Percentiles rank a stretch among this genome's conserved stretches.
Evolutionary conservation across 2,888 invertebrate genomes (phyloP).

Genomic region (Clistopyga incitator): DNA sequence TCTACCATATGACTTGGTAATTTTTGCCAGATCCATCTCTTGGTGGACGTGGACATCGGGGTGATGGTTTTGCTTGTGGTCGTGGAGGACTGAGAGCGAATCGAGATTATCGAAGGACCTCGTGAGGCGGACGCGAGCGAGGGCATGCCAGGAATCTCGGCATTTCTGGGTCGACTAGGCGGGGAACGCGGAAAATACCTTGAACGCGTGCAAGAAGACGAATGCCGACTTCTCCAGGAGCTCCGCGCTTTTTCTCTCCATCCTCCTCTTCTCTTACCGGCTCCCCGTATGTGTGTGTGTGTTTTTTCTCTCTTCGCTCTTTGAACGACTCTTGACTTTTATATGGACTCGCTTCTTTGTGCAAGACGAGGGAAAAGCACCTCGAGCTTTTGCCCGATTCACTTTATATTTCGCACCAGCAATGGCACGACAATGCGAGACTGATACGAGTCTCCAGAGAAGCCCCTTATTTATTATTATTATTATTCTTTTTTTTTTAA

Average conservation of each 20-base stretch:
- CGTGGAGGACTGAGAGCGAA: constrained; percentile 60
- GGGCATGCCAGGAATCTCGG: constrained; percentile 70
- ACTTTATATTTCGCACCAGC: constrained; percentile 20
- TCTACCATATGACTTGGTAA: too few species aligned
- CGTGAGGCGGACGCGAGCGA: constrained; percentile 33
- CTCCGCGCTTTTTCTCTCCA: constrained; percentile 14
- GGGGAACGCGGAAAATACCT: constrained; percentile 50
- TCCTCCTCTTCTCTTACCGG: neutral
- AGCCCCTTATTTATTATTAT: neutral
- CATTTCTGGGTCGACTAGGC: constrained; percentile 71
- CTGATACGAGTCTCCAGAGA: constrained; percentile 15
- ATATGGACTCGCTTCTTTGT: constrained; percentile 26
- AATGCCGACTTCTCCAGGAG: constrained; percentile 28
- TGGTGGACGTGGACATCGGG: too few species aligned
- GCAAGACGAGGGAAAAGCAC: neutral
- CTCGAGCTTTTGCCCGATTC: constrained; percentile 30
- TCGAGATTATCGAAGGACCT: constrained; percentile 69
- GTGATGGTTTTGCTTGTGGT: constrained; percentile 11
- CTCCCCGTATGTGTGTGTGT: too few species aligned
- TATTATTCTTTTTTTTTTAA: neutral
- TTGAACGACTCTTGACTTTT: constrained; percentile 18
- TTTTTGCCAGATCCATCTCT: too few species aligned
- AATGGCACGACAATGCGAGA: constrained; percentile 14
- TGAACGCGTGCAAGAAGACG: constrained; percentile 37
- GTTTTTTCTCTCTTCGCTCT: constrained; percentile 6